Evolutionary conservation across 2,113 vertebrate genomes (phyloP), one percentile per base, ranked within the genome.

Genomic region (Suncus etruscus): DNA sequence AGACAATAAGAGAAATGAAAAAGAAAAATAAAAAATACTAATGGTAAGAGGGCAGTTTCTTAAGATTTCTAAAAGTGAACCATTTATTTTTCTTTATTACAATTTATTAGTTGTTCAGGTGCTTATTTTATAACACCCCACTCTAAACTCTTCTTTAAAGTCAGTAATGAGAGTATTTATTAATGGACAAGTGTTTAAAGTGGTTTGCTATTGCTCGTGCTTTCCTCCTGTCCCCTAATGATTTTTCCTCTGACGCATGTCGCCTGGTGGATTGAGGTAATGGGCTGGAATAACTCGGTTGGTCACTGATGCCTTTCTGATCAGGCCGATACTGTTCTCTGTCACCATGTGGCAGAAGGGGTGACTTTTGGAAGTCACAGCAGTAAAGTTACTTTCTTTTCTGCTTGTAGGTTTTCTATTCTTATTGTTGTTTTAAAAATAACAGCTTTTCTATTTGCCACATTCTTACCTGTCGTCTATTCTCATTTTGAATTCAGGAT

Each of bases 331-430:
- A 73, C 73, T 83, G 50, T 58, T 90, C 15, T 75, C 80, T 70
- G 61, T 83, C 70, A 68, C 45, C 15, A 9, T 14, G 10, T 9
- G 63, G 77, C 16, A 29, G 68, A 77, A 48, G 89, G 58, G 32
- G 81, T 84, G 83, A 70, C 47, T 92, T 94, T 90, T 75, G 39
- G 76, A 91, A 95, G 70, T 94, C 31, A 89, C 4, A 80, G 78
- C 12, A 31, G 91, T n/a, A 78, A 85, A 80, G n/a, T 82, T 75
- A 54, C 81, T 95, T 93, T 90, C 25, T 89, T 39, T 39, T 39
- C 39, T 39, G 39, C 39, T 39, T 39, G 39, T 39, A 39, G 39
- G 39, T 39, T 39, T 39, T 39, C 39, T 39, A 39, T 39, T 39
- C 39, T 39, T 39, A 5, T 39, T 39, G 39, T 39, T 85, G 84